phyloP scores from a whole-genome alignment of 1,140 invertebrate genomes.

The Lithobius niger region DNA sequence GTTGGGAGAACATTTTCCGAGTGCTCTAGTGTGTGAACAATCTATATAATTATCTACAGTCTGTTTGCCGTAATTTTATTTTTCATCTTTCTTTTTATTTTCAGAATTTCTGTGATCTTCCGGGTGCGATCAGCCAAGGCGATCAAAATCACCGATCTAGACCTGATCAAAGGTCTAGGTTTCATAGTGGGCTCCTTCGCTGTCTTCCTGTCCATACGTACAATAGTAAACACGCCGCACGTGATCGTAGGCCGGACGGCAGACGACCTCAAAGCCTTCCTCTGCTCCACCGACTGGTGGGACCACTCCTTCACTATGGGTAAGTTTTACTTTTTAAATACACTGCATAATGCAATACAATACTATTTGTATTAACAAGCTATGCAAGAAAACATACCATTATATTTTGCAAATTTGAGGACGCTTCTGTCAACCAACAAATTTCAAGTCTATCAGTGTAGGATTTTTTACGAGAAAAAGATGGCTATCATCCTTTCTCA shows the following conservation, averaged over 20 bases:
- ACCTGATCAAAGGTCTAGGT: slow-evolving; percentile 73
- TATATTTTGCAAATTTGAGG: no score
- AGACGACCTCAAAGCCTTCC: slow-evolving; percentile 77
- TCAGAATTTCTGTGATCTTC: slow-evolving; percentile 90
- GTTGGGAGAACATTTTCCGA: no score
- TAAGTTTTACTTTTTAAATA: slow-evolving; percentile 42
- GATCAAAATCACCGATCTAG: slow-evolving; percentile 87
- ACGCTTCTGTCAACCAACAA: no score
- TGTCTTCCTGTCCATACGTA: slow-evolving; percentile 68
- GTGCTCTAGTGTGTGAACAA: no score
- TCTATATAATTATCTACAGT: no score
- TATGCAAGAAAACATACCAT: not conserved
- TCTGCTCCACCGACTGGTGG: slow-evolving; percentile 91
- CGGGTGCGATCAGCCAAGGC: slow-evolving; percentile 87
- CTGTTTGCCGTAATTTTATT: no score
- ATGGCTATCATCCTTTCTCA: no score
- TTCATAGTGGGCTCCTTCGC: slow-evolving; percentile 75
- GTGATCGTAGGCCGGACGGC: slow-evolving; percentile 72
- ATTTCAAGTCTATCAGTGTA: no score
- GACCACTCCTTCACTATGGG: slow-evolving; percentile 85
- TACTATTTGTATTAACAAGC: not conserved
- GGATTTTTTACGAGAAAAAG: no score
- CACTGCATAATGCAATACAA: no score
- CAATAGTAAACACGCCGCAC: slow-evolving; percentile 71
- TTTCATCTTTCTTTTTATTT: slow-evolving; percentile 13